These are phyloP conservation scores for Netelia virgata DNA, from an alignment of 2,888 invertebrate species.

Conservation along the genomic window DNA sequence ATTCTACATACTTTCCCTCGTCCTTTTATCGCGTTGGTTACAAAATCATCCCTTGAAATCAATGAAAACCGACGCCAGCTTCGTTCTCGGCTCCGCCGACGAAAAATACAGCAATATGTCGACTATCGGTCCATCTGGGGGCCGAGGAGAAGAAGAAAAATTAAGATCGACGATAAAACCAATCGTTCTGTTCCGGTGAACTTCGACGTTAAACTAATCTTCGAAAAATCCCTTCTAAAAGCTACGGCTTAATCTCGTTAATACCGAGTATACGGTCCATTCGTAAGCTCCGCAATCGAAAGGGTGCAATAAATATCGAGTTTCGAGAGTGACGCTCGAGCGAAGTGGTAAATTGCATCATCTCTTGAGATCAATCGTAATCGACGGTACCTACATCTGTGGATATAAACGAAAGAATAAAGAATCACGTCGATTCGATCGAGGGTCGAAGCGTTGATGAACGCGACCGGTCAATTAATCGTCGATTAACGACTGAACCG, in stretches of 20 bases:
- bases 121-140: constrained; percentile 54
- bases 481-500: background rate
- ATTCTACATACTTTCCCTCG: constrained; percentile 31
- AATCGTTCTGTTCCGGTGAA: constrained; percentile 55
- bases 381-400: constrained; percentile 46
- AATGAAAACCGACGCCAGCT: constrained; percentile 40
- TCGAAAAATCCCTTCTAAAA: constrained; percentile 60
- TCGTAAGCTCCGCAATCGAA: constrained; percentile 29
- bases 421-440: constrained; percentile 13
- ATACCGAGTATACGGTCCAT: constrained; percentile 26
- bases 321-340: constrained; percentile 31
- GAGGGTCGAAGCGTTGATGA: background rate
- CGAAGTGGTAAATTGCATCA: background rate
- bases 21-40: constrained; percentile 48
- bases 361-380: constrained; percentile 57
- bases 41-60: constrained; percentile 58
- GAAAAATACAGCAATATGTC: constrained; percentile 60
- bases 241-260: constrained; percentile 64
- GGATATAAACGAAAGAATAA: background rate
- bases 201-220: constrained; percentile 62
- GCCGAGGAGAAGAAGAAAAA: background rate
- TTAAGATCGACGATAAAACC: constrained; percentile 27
- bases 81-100: constrained; percentile 13
- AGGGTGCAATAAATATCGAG: constrained; percentile 57
- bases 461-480: constrained; percentile 26